phyloP scores from a whole-genome alignment of 2,797 vertebrate genomes.

The Acanthis flammea region DNA sequence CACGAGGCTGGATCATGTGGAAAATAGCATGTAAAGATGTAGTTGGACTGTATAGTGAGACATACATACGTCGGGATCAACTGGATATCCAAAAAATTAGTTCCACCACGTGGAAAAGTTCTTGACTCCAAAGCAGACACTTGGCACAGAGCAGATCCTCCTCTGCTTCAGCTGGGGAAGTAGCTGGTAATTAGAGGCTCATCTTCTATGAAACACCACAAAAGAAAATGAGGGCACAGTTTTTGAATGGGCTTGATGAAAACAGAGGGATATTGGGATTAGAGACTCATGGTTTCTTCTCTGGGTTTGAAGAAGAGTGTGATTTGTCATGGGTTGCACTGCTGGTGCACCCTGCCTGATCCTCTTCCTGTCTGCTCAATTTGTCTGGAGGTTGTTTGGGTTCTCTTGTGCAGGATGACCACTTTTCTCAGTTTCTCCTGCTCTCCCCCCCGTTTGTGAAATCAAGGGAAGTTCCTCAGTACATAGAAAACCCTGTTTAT shows the following conservation, averaged over 20 bases:
- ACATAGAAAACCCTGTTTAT: fast-evolving
- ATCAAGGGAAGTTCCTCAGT: neutral
- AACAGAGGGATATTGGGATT: neutral
- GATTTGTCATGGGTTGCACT: neutral
- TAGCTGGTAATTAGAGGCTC: slow-evolving; percentile 10
- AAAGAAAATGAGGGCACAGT: neutral
- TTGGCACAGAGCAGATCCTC: neutral
- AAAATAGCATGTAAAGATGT: neutral
- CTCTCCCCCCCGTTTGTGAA: neutral
- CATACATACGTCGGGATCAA: neutral
- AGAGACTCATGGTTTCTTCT: neutral
- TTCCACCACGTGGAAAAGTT: neutral
- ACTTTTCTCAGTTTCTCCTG: neutral
- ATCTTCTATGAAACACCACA: neutral
- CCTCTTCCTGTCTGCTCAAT: neutral
- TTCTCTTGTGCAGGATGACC: neutral
- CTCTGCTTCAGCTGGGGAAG: neutral
- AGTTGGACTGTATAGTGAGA: neutral
- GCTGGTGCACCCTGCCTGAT: neutral
- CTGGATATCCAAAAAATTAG: neutral
- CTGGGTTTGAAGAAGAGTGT: neutral
- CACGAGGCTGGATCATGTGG: neutral
- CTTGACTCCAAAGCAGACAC: neutral
- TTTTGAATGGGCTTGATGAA: slow-evolving; percentile 25
- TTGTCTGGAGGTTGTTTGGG: neutral